phyloP scores from a whole-genome alignment of 2,113 vertebrate genomes.

The Lucifuga dentata region DNA sequence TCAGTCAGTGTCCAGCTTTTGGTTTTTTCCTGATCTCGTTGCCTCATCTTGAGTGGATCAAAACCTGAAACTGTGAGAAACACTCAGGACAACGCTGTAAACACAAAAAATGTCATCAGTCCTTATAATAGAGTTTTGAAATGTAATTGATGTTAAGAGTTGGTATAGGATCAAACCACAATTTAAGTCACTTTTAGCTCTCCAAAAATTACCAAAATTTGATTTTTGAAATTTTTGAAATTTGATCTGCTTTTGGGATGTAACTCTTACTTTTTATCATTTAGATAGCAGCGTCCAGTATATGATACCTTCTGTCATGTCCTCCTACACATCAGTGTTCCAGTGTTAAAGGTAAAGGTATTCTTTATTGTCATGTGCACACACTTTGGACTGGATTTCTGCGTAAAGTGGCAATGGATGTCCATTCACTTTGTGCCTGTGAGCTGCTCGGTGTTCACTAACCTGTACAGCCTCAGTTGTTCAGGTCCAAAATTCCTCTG shows the following conservation, averaged over 20 bases:
- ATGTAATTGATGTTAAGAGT: no score
- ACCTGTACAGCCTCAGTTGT: background rate
- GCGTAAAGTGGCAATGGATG: conserved; percentile 44
- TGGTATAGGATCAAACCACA: background rate
- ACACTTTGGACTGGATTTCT: conserved; percentile 8
- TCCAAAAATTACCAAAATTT: conserved; percentile 5
- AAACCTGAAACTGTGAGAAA: no score
- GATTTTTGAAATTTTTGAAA: background rate
- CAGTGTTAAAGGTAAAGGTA: no score
- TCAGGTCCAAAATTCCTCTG: background rate
- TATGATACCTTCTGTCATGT: background rate
- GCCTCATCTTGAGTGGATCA: background rate
- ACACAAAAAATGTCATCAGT: no score
- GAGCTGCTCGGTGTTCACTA: background rate
- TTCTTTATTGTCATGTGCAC: no score
- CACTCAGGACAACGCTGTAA: no score
- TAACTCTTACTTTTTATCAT: no score
- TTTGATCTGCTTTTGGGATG: no score
- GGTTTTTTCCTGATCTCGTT: background rate
- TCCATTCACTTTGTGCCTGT: conserved; percentile 5
- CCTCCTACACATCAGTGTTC: conserved; percentile 18
- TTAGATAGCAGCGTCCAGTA: conserved; percentile 2
- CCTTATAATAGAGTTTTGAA: no score
- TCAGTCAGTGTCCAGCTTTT: conserved; percentile 24
- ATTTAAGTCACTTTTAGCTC: background rate